Percentiles rank a stretch among this genome's conserved stretches.
These are phyloP conservation scores for Euschistus heros DNA, from an alignment of 1,140 invertebrate genomes.

Conservation along the genomic window DNA sequence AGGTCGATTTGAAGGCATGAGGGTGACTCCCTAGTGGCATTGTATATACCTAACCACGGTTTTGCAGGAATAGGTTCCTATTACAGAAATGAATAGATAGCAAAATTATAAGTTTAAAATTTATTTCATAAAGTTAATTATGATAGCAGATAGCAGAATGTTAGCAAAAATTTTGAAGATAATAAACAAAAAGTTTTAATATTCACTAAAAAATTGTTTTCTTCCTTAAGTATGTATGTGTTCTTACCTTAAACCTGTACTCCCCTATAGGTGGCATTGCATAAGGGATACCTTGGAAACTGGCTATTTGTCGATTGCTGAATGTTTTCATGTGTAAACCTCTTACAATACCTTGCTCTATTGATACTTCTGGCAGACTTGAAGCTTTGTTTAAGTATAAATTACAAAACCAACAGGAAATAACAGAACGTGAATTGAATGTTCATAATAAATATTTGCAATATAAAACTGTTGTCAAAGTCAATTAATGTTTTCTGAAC, in stretches of 20 bases:
- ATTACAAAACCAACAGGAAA: too few species aligned
- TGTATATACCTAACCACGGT: neutral
- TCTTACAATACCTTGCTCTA: neutral
- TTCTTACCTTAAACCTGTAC: neutral
- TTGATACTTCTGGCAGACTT: neutral
- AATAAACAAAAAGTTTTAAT: too few species aligned
- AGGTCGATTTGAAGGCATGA: neutral
- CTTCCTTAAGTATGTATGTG: neutral
- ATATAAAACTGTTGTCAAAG: too few species aligned
- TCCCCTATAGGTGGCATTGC: neutral
- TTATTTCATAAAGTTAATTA: too few species aligned
- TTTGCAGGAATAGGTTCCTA: neutral
- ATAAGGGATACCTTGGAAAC: slow-evolving; percentile 5
- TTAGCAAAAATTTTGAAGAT: too few species aligned
- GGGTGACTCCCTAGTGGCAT: neutral
- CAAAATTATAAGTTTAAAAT: too few species aligned
- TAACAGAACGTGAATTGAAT: too few species aligned
- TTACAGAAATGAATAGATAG: neutral
- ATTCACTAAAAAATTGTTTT: too few species aligned
- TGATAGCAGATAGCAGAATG: too few species aligned
- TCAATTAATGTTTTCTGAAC: too few species aligned
- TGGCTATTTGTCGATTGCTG: neutral
- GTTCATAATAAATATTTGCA: too few species aligned
- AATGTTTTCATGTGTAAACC: slow-evolving; percentile 8
- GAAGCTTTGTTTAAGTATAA: too few species aligned